phyloP scores from a whole-genome alignment of 2,113 vertebrate species.

The Tragelaphus scriptus region DNA sequence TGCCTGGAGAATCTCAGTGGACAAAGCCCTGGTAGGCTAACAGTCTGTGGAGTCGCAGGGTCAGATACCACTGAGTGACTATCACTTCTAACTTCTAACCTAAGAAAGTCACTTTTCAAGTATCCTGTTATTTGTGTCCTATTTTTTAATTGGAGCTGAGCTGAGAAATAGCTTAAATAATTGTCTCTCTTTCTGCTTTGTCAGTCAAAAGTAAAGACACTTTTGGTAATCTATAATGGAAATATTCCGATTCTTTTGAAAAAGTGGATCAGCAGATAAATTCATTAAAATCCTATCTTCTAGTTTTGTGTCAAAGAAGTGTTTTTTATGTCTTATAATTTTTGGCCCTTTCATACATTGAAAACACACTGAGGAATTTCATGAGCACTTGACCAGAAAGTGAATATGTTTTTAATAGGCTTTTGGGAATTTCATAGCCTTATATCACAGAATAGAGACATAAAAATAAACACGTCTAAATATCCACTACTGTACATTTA shows the following conservation, averaged over 20 bases:
- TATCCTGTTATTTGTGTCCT: not conserved
- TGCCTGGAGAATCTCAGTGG: not conserved
- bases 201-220: not conserved
- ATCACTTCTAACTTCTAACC: not conserved
- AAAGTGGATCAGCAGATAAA: not conserved
- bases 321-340: not conserved
- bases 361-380: not conserved
- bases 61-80: not conserved
- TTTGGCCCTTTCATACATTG: not conserved
- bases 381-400: not conserved
- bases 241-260: not conserved
- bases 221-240: not conserved
- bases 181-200: not conserved
- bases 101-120: too few species aligned
- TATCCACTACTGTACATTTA: not conserved
- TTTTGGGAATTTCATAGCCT: not conserved
- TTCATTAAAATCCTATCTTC: not conserved
- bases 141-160: not conserved
- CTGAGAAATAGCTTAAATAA: not conserved
- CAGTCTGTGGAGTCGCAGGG: not conserved
- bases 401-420: not conserved
- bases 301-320: not conserved
- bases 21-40: not conserved
- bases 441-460: not conserved
- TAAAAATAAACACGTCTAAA: not conserved